Evolutionary conservation across 2,888 invertebrate species (phyloP), one percentile per base, ranked within the genome.

Genomic region (Axea sp.): DNA sequence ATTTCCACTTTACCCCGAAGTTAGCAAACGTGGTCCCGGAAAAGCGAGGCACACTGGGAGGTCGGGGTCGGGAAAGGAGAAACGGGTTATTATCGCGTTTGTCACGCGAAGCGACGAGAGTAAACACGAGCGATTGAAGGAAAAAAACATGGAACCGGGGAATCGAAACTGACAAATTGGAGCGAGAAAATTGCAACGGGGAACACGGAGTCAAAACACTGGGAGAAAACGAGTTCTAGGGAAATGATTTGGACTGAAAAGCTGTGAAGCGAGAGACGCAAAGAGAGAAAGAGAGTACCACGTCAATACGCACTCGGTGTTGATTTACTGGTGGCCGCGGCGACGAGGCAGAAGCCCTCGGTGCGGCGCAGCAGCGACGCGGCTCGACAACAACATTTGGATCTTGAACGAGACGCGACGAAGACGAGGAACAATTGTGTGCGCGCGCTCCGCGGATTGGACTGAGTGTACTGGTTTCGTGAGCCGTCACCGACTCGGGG

Each of bases 391-490:
- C 51, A 62, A 60, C 59, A 51, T 51, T 51, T 47, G 45, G 6
- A 5, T 28, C 14, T 1, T 12, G 43, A 12, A n/a, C 15, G 31
- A 28, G 53, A 31, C 51, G 60, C 37, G 31, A 62, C 14, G 14
- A 19, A 28, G 24, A 26, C 57, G 55, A 39, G 33, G 17, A 43
- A 33, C 1, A 9, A 11, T 12, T 8, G 11, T 60, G 59, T 8
- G 35, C 45, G 62, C 37, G 60, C 60, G 47, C 45, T 37, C 24
- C 49, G 49, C 57, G 19, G 26, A 15, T 51, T 39, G 22, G 26
- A 24, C 65, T 55, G 65, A 65, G 17, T 39, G 47, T 39, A 37
- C 53, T 53, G 47, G 30, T 45, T 39, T 15, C 45, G 37, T 43
- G 51, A 31, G 64, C 45, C 26, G 55, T 55, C 45, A 43, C 24